These are phyloP conservation scores for Burhinus oedicnemus DNA, from an alignment of 2,113 vertebrate genomes.

Conservation along the genomic window DNA sequence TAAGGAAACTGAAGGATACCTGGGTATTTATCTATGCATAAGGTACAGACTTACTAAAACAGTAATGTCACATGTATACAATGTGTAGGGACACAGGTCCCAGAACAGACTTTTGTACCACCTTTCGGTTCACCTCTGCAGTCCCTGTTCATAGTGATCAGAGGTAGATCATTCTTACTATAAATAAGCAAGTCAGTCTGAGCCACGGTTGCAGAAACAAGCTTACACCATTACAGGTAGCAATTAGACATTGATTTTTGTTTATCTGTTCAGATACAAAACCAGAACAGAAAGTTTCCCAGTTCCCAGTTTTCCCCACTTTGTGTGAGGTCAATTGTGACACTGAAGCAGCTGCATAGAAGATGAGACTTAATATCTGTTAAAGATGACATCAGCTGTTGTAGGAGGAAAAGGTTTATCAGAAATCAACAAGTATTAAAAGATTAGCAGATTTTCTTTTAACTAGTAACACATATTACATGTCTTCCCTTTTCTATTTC, in stretches of 20 bases:
- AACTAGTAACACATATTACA: background rate
- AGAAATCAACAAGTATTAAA: background rate
- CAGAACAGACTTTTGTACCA: background rate
- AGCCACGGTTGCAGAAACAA: background rate
- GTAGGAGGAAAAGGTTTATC: background rate
- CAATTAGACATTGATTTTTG: background rate
- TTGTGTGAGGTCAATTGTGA: background rate
- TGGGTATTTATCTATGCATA: background rate
- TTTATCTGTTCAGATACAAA: background rate
- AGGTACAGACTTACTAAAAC: background rate
- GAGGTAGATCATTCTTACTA: background rate
- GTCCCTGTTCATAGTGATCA: background rate
- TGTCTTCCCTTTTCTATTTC: background rate
- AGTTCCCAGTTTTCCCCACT: background rate
- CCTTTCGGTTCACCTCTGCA: background rate
- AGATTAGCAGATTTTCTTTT: background rate
- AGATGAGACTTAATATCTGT: background rate
- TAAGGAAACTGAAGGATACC: background rate
- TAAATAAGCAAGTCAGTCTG: background rate
- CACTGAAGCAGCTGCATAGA: background rate
- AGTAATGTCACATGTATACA: background rate
- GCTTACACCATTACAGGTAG: background rate
- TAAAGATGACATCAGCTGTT: background rate
- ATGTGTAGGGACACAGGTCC: background rate
- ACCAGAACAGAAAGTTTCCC: background rate